These are phyloP conservation scores for Galago senegalensis DNA, from an alignment of 2,797 vertebrate species.

Conservation along the genomic window DNA sequence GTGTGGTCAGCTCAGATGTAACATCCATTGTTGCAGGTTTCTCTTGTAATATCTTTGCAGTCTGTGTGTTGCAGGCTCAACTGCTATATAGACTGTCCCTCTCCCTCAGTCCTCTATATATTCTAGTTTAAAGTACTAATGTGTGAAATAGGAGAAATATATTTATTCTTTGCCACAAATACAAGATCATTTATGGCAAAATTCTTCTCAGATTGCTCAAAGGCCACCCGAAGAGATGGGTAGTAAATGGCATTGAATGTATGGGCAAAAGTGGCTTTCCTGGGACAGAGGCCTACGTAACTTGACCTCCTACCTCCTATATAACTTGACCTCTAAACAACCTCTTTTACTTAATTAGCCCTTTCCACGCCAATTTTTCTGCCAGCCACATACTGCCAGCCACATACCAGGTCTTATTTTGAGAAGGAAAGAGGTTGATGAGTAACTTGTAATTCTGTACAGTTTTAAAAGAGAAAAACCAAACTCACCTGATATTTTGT, in stretches of 20 bases:
- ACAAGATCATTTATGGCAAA: not conserved
- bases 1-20: not conserved
- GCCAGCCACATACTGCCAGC: too few relatives aligned
- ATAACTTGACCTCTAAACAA: not conserved
- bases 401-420: too few relatives aligned
- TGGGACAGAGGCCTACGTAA: not conserved
- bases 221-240: not conserved
- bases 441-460: too few relatives aligned
- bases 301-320: not conserved
- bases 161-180: slow-evolving; percentile 2
- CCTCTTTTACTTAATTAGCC: not conserved
- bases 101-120: not conserved
- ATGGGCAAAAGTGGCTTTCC: not conserved
- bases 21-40: not conserved
- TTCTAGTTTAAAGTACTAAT: slow-evolving; percentile 53
- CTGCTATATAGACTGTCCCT: not conserved
- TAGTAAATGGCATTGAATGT: not conserved
- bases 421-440: too few relatives aligned
- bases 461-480: too few relatives aligned
- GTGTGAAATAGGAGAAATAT: not conserved
- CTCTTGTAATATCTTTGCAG: not conserved
- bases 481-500: too few relatives aligned
- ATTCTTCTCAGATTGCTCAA: not conserved
- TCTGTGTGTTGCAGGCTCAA: not conserved
- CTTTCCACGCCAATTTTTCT: too few relatives aligned